Percentiles rank a stretch among this genome's conserved stretches.
Conservation (phyloP, 2,797 vertebrate genomes). For the Hemibagrus guttatus region DNA sequence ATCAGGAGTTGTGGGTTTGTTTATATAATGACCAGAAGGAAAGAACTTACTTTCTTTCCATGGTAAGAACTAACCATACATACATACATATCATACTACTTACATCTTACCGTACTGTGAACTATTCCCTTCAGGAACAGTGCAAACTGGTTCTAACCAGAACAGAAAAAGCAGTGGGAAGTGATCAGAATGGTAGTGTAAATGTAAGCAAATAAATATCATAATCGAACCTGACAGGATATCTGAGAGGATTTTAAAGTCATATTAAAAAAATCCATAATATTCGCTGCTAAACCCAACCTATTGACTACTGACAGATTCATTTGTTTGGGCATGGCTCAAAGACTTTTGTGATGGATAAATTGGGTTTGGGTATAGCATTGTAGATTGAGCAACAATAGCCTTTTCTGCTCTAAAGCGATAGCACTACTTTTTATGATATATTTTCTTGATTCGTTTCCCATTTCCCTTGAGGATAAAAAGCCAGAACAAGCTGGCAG, state of each 20-base stretch:
- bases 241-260: background rate
- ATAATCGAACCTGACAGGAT: background rate
- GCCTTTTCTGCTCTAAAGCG: slow-evolving; percentile 38
- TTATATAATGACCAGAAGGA: no score
- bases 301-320: slow-evolving; percentile 11
- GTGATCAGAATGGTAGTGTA: no score
- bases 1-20: no score
- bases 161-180: no score
- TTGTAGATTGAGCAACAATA: background rate
- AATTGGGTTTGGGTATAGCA: background rate
- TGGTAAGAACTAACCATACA: no score
- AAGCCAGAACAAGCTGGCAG: slow-evolving; percentile 19
- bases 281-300: background rate
- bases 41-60: no score
- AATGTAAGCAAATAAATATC: no score
- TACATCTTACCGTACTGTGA: no score
- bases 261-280: slow-evolving; percentile 1
- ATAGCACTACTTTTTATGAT: slow-evolving; percentile 43
- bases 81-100: no score
- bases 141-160: no score
- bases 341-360: slow-evolving; percentile 37
- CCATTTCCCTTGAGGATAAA: slow-evolving; percentile 31
- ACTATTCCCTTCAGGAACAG: no score
- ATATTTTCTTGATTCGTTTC: slow-evolving; percentile 48
- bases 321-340: slow-evolving; percentile 13